phyloP scores from a whole-genome alignment of 1,140 invertebrate species.

The Mycetomoellerius zeteki region DNA sequence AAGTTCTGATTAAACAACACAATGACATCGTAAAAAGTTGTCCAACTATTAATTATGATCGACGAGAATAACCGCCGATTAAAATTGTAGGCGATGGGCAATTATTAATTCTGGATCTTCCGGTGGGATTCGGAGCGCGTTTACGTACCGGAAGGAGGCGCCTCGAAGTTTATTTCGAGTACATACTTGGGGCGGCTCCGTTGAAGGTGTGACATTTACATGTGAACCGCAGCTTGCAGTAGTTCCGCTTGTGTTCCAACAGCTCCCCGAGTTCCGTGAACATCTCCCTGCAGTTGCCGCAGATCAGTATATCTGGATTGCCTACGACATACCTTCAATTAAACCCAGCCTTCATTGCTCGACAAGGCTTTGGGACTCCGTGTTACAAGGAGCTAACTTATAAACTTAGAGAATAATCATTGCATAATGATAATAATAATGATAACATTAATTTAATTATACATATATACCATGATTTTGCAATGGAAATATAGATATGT shows the following conservation, averaged over 20 bases:
- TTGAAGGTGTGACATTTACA: conserved; percentile 92
- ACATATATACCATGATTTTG: background rate
- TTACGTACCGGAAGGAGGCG: conserved; percentile 46
- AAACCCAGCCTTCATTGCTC: conserved; percentile 46
- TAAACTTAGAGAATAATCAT: conserved; percentile 28
- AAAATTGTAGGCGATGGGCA: conserved; percentile 17
- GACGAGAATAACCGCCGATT: conserved; percentile 5
- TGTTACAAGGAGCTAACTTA: conserved; percentile 25
- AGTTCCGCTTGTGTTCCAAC: conserved; percentile 94
- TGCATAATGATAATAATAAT: conserved; percentile 7
- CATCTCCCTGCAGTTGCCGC: conserved; percentile 95
- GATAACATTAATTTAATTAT: background rate
- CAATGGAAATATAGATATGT: background rate
- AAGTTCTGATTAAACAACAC: background rate
- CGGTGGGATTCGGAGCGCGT: conserved; percentile 64
- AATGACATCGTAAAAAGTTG: background rate
- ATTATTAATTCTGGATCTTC: conserved; percentile 62
- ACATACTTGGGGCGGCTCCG: conserved; percentile 86
- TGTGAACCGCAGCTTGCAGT: conserved; percentile 94
- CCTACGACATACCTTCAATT: conserved; percentile 85
- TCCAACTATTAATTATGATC: conserved; percentile 25
- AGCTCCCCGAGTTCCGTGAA: conserved; percentile 94
- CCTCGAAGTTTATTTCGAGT: conserved; percentile 68
- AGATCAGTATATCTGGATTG: conserved; percentile 95
- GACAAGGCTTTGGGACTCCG: conserved; percentile 34